Evolutionary conservation across 1,140 invertebrate genomes (phyloP), one percentile per base, ranked within the genome.

Genomic region (Linepithema humile): DNA sequence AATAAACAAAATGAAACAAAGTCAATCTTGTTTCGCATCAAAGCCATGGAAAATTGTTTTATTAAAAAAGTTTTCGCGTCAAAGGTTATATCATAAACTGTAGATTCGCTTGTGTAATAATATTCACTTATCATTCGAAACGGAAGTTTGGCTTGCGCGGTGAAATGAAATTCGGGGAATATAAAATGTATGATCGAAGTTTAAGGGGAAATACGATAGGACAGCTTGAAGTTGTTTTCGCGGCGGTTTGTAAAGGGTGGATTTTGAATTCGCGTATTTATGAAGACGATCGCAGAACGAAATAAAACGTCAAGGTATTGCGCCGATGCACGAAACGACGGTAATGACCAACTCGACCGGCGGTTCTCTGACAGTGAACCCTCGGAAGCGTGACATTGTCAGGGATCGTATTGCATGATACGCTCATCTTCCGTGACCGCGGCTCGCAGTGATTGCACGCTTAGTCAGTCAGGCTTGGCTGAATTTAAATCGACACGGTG

Each of bases 361-460:
- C 48, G 64, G 17, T 59, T 59, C 69, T 85, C 74, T 83, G 86
- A 90, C 91, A 91, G 84, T 87, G 90, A 91, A 89, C 77, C 82
- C 74, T 17, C 62, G 53, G 70, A 77, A 89, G 85, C 91, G 88
- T 91, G 89, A 89, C 87, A 86, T 90, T 91, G 91, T 92, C 90
- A 90, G 73, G 80, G 88, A 86, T 92, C 90, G 85, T 88, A 88
- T 91, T 87, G 85, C 91, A 91, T 84, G 85, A 86, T 86, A 74
- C 53, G 85, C 69, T 87, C 72, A 70, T 90, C 87, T 87, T 85
- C 85, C 83, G 84, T 72, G 86, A 85, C 82, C 55, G 55, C 75
- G 69, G 62, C 26, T 73, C n/a, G 67, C n/a, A 55, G 35, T 86
- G 85, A 86, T 86, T 62, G 50, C 67, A 55, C 48, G 53, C 59